Evolutionary conservation across 2,113 vertebrate genomes (phyloP).

Genomic region (Gobio gobio): DNA sequence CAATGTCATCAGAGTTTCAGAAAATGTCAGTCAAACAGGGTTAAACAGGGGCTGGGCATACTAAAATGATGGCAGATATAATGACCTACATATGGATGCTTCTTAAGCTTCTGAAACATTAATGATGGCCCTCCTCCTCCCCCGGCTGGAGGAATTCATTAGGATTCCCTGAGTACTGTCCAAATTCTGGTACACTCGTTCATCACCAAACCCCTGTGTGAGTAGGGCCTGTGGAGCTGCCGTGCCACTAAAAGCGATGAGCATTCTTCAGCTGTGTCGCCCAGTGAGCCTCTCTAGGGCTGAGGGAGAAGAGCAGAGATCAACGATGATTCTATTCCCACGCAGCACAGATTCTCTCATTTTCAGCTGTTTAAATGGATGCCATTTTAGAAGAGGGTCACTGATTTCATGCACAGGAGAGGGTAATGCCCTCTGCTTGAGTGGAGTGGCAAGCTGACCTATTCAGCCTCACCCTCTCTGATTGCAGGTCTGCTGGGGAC

Average conservation of each 20-base stretch:
- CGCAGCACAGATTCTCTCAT: conserved; percentile 14
- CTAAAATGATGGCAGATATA: conserved; percentile 43
- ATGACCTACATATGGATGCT: conserved; percentile 60
- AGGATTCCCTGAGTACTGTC: conserved; percentile 57
- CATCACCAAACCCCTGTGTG: neutral
- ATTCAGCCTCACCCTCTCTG: conserved; percentile 36
- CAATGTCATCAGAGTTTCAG: neutral
- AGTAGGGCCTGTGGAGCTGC: neutral
- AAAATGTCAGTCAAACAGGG: conserved; percentile 13
- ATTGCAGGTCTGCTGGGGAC: conserved; percentile 29
- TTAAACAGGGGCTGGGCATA: conserved; percentile 32
- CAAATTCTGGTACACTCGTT: neutral
- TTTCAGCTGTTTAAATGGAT: conserved; percentile 5
- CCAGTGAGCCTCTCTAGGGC: neutral
- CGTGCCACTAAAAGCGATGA: neutral
- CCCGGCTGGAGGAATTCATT: conserved; percentile 59
- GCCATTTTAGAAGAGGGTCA: neutral
- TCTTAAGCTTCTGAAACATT: conserved; percentile 66
- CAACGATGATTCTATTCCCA: neutral
- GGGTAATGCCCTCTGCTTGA: conserved; percentile 17
- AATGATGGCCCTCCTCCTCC: conserved; percentile 53
- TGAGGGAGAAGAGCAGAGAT: neutral
- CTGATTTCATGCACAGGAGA: neutral
- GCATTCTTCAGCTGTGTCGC: neutral
- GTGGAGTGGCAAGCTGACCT: conserved; percentile 33